Evolutionary conservation across 1,140 invertebrate species (phyloP).

Genomic region (Himalopsyche phryganea): DNA sequence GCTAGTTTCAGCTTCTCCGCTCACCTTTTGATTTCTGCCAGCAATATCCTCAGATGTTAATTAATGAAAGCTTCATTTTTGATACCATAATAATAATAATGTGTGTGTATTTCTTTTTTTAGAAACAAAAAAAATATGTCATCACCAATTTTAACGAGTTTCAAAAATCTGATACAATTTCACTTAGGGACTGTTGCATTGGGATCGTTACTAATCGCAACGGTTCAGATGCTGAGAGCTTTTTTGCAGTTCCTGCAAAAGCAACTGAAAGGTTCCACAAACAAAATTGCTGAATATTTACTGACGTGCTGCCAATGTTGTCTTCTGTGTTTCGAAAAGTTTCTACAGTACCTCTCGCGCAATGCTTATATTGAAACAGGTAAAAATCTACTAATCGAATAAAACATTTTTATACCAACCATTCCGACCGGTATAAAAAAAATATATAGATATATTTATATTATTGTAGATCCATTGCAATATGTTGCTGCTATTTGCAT

Average conservation of each 20-base stretch:
- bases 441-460: too few relatives aligned
- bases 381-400: too few relatives aligned
- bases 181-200: constrained; percentile 77
- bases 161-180: constrained; percentile 59
- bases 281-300: constrained; percentile 40
- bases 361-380: constrained; percentile 80
- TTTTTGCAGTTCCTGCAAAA: constrained; percentile 49
- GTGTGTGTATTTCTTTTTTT: constrained; percentile 36
- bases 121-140: constrained; percentile 64
- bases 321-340: constrained; percentile 69
- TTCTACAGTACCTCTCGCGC: constrained; percentile 67
- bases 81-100: too few relatives aligned
- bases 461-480: too few relatives aligned
- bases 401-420: too few relatives aligned
- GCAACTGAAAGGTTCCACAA: constrained; percentile 45
- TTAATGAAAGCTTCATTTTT: too few relatives aligned
- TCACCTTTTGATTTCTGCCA: too few relatives aligned
- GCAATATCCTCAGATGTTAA: too few relatives aligned
- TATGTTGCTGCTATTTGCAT: too few relatives aligned
- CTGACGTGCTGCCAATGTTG: constrained; percentile 70
- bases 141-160: constrained; percentile 56
- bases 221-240: constrained; percentile 64
- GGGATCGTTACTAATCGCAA: constrained; percentile 70
- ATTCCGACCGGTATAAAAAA: too few relatives aligned
- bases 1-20: too few relatives aligned